These are phyloP conservation scores for Mormoops blainvillei DNA, from an alignment of 2,113 vertebrate species.

Conservation along the genomic window DNA sequence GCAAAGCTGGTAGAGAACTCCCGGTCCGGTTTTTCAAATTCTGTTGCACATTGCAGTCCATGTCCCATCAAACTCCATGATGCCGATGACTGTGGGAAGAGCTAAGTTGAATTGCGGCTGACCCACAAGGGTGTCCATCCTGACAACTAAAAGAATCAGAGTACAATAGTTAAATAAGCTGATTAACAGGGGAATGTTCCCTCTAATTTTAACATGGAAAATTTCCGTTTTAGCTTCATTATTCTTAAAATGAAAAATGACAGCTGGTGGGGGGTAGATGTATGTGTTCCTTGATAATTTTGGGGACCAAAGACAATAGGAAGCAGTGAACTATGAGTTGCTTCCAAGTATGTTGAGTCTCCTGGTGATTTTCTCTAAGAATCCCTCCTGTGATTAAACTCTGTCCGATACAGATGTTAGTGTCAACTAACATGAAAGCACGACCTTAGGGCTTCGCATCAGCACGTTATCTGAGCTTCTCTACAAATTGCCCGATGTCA, in stretches of 20 bases:
- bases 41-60: neutral
- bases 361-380: neutral
- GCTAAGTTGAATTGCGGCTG: neutral
- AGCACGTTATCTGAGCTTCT: neutral
- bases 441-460: neutral
- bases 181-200: neutral
- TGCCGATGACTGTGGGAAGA: neutral
- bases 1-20: neutral
- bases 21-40: neutral
- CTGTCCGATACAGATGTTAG: neutral
- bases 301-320: neutral
- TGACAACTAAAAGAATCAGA: neutral
- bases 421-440: neutral
- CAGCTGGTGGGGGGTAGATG: neutral
- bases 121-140: neutral
- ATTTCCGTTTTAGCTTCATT: slow-evolving; percentile 1
- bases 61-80: neutral
- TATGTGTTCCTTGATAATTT: neutral
- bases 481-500: neutral
- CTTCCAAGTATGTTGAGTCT: neutral
- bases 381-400: neutral
- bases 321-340: neutral
- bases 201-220: neutral
- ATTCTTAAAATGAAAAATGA: neutral
- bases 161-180: neutral